Percentiles rank a stretch among this genome's conserved stretches.
These are phyloP conservation scores for Leptocoma aspasia DNA, from an alignment of 2,113 vertebrate genomes.

Conservation along the genomic window DNA sequence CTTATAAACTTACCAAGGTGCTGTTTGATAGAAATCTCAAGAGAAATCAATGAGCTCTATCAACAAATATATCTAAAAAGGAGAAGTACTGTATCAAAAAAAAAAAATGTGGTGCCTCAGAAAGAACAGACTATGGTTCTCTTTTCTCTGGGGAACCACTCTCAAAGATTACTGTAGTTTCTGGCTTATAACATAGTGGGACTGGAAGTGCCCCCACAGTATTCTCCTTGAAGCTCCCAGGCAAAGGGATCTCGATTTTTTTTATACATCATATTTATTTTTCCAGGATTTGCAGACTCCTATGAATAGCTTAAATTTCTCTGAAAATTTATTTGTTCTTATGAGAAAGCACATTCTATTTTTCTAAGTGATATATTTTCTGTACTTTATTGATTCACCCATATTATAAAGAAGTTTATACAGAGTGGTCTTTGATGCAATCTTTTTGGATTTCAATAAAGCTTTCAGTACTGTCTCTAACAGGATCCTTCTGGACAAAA, in stretches of 20 bases:
- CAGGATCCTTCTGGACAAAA: neutral
- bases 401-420: neutral
- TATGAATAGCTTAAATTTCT: neutral
- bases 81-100: neutral
- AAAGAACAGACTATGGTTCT: neutral
- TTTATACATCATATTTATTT: neutral
- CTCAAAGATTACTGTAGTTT: neutral
- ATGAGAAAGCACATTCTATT: neutral
- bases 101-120: neutral
- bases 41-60: neutral
- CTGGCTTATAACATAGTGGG: neutral
- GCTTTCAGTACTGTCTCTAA: neutral
- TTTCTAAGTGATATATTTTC: neutral
- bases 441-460: neutral
- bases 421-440: neutral
- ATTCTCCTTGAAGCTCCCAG: neutral
- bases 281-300: neutral
- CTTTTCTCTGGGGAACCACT: neutral
- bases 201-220: neutral
- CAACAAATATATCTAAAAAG: neutral
- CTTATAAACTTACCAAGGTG: neutral
- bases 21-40: neutral
- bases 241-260: neutral
- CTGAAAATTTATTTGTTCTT: neutral
- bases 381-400: neutral